Conservation (phyloP, 1,140 invertebrate species). For the Drosophila pandora region DNA sequence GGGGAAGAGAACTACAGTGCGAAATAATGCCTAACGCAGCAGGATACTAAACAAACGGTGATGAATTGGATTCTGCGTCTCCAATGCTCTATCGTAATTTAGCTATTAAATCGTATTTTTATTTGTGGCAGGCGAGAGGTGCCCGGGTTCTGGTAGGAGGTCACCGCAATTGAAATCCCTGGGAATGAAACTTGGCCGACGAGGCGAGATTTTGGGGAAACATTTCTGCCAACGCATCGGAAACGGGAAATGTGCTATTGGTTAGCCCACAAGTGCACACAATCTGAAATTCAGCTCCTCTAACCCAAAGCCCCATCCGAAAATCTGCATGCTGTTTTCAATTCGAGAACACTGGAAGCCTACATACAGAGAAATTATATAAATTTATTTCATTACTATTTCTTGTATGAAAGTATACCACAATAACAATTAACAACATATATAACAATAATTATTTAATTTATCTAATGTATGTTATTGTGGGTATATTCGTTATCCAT, state of each 20-base stretch:
- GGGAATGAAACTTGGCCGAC: conserved; percentile 18
- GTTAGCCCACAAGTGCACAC: conserved; percentile 39
- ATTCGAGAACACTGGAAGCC: background rate
- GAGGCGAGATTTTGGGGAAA: conserved; percentile 35
- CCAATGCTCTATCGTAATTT: conserved; percentile 54
- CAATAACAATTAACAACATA: no score
- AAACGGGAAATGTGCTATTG: conserved; percentile 73
- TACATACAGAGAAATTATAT: background rate
- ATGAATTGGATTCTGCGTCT: conserved; percentile 2
- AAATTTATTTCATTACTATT: background rate
- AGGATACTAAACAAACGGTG: conserved; percentile 8
- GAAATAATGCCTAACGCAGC: conserved; percentile 49
- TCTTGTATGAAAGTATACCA: no score
- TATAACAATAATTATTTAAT: no score
- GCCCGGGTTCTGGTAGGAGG: background rate
- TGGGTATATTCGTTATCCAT: background rate
- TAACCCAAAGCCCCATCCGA: conserved; percentile 3
- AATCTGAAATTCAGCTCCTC: conserved; percentile 5
- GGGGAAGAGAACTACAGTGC: background rate
- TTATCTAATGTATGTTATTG: no score
- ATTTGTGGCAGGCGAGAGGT: conserved; percentile 34
- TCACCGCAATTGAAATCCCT: conserved; percentile 17
- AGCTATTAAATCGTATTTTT: conserved; percentile 75
- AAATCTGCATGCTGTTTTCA: conserved; percentile 1
- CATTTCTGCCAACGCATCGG: conserved; percentile 64